Evolutionary conservation across 2,113 vertebrate genomes (phyloP), one percentile per base, ranked within the genome.

Genomic region (Loxodonta africana): DNA sequence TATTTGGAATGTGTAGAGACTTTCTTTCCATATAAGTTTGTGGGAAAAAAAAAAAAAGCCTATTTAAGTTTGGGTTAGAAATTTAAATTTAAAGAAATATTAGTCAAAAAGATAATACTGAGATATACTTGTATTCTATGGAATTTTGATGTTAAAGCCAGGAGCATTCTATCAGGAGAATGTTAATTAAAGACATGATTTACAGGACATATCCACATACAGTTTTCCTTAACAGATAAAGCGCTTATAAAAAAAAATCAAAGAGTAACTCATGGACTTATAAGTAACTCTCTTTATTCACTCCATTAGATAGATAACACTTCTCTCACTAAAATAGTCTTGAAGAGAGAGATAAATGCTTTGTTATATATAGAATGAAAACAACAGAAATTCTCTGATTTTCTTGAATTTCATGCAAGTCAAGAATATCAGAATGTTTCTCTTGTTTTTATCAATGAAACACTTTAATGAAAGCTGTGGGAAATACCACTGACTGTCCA

Each of bases 181-280:
- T 82, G 28, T 51, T 84, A 84, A 7, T 18, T 77, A 8, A 10
- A 67, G 83, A 88, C 2, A 69, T 6, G 9, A 82, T 91, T 90
- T 78, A 69, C 5, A 90, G 25, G 3, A 48, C 33, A 62, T 53
- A 0, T 2, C 7, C 78, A 25, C 26, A 57, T 30, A n/a, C 1
- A 80, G 28, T 51, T 97, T 90, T 95, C 60, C 87, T 63, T 92
- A 30, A 71, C 77, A 92, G 28, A 87, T 11, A 69, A 84, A 57
- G 8, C 78, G 10, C 60, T 85, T 78, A 57, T 51, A 71, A 91
- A 81, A 94, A 62, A 51, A n/a, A 77, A 15, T 92, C 23, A 74
- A 51, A 53, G 48, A 90, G 51, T 65, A 96, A 83, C 30, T 86
- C 53, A 92, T 33, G 33, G 2, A 83, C 37, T 21, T 37, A 14